A percentile compares a stretch with the other conserved stretches of the same genome.
Conservation (phyloP, 2,797 vertebrate genomes). For the Momotus momota region DNA sequence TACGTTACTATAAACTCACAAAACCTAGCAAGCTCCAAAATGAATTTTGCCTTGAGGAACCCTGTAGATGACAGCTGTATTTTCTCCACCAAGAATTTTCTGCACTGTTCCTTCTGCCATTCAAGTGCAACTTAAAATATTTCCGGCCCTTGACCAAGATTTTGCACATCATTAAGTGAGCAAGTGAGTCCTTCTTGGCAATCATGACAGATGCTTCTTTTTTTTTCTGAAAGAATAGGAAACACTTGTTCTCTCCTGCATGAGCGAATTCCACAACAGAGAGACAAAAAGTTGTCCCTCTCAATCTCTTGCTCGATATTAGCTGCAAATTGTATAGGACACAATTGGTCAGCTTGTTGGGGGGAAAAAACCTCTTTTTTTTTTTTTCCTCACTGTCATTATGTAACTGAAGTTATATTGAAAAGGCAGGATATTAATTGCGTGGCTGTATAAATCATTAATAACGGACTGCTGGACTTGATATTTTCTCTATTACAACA, state of each 20-base stretch:
- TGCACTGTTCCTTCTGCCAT: background rate
- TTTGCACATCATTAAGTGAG: constrained; percentile 3
- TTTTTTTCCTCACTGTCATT: background rate
- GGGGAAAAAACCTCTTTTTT: background rate
- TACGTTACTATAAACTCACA: background rate
- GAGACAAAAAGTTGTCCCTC: background rate
- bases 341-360: background rate
- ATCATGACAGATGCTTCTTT: constrained; percentile 12
- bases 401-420: background rate
- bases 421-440: background rate
- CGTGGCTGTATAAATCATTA: background rate
- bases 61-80: background rate
- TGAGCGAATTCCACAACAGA: constrained; percentile 35
- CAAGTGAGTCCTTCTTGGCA: background rate
- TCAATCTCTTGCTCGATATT: background rate
- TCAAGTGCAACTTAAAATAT: background rate
- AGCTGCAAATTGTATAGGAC: background rate
- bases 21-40: background rate
- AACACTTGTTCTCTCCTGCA: constrained; percentile 40
- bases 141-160: background rate
- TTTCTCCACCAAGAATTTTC: background rate
- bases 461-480: background rate
- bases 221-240: constrained; percentile 42
- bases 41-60: background rate
- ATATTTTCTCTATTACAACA: background rate